Base-by-base conservation (phyloP, 2,888 invertebrate genomes). In the Aleiodes testaceus region DNA sequence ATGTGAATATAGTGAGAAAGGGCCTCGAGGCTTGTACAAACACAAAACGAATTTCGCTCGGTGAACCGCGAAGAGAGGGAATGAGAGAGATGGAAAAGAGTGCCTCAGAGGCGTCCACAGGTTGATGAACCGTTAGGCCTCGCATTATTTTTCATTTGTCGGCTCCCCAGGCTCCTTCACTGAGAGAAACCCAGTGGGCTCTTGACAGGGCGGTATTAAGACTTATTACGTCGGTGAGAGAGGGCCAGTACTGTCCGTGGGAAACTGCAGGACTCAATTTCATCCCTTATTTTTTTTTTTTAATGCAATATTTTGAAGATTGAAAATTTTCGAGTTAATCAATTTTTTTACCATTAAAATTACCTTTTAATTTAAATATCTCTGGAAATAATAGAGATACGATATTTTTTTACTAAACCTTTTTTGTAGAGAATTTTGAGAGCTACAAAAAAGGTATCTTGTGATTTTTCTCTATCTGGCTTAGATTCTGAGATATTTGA, bases 91-190 rank as follows among this genome's bases (percentile, higher is more conserved):
- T 9, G 5, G 30, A 16, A 14, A 26, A 16, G 36, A 66, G 26
- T 53, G n/a, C 45, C 61, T 71, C 64, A 67, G 50, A 44, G 45
- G 26, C 36, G 36, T 68, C 26, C 44, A 26, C 69, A 74, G 71
- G 68, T 78, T 74, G 74, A 78, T 72, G 74, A 78, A 76, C 76
- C 76, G 77, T 77, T 77, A 72, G 72, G 72, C 71, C 71, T 71
- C 69, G 66, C 76, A 79, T 80, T 79, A 80, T 77, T 79, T 79
- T 79, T 79, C 78, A 79, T 79, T 79, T 76, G 75, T 75, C 70
- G 67, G 68, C 70, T 74, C 73, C 65, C 69, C 68, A 59, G 73
- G 72, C 73, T 68, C 68, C 69, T 75, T 63, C 47, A 66, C 36
- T 69, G 50, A 69, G 61, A 55, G 49, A 61, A 61, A 42, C 42